Percentiles rank a stretch among this genome's conserved stretches.
phyloP scores from a whole-genome alignment of 2,888 invertebrate genomes.

The Amblyjoppa proteus region DNA sequence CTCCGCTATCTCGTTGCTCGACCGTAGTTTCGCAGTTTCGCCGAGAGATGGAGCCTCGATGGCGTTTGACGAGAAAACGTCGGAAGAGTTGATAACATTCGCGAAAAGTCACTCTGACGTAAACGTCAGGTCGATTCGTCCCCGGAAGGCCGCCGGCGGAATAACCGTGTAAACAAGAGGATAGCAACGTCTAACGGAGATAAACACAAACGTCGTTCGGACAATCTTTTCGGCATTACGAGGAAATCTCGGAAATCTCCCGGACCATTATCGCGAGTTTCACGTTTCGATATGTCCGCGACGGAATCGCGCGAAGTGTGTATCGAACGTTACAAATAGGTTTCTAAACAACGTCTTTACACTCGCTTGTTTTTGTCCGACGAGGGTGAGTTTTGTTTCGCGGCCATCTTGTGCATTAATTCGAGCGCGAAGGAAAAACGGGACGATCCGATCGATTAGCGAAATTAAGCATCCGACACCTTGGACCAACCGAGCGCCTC shows the following conservation, averaged over 20 bases:
- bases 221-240: background rate
- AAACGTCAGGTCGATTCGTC: conserved; percentile 37
- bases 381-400: conserved; percentile 14
- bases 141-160: conserved; percentile 6
- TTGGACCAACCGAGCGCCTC: too few relatives aligned
- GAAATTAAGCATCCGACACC: background rate
- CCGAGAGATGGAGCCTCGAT: conserved; percentile 23
- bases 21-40: conserved; percentile 1
- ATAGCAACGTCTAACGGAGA: background rate
- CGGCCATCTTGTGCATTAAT: conserved; percentile 51
- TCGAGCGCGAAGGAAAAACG: conserved; percentile 42
- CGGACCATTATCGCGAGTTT: background rate
- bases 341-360: background rate
- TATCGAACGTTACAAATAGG: background rate
- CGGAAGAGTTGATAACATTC: conserved; percentile 31
- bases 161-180: conserved; percentile 24
- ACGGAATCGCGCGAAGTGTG: background rate
- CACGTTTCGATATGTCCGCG: background rate
- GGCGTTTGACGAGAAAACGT: background rate
- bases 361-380: conserved; percentile 34
- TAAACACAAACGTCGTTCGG: background rate
- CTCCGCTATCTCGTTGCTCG: background rate
- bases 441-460: background rate
- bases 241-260: background rate
- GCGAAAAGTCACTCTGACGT: conserved; percentile 44